phyloP scores from a whole-genome alignment of 2,888 invertebrate genomes.

The Drosophila borborema region DNA sequence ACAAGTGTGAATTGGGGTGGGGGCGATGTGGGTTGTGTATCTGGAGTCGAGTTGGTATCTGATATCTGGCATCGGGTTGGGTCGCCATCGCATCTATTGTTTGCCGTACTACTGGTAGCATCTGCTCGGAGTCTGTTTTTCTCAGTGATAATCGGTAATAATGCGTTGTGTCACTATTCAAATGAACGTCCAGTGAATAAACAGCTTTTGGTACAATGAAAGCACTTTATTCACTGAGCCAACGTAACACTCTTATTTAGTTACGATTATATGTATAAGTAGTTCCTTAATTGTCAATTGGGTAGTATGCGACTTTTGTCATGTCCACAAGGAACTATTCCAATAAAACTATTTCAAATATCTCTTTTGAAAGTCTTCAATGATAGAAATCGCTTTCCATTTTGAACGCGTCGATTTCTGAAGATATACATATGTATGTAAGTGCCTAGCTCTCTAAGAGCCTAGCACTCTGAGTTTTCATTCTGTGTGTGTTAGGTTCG shows the following conservation, averaged over 20 bases:
- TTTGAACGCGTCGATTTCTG: too few relatives aligned
- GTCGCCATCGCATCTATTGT: slow-evolving; percentile 34
- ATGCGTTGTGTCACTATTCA: slow-evolving; percentile 72
- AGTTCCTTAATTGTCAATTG: neutral
- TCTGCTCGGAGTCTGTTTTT: slow-evolving; percentile 60
- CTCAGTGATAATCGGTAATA: slow-evolving; percentile 76
- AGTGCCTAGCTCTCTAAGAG: too few relatives aligned
- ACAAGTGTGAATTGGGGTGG: slow-evolving; percentile 29
- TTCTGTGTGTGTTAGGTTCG: too few relatives aligned
- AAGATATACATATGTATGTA: too few relatives aligned
- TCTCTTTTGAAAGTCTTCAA: neutral
- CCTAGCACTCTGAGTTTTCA: too few relatives aligned
- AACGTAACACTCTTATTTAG: slow-evolving; percentile 3
- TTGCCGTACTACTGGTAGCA: slow-evolving; percentile 52
- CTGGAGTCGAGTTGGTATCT: slow-evolving; percentile 14
- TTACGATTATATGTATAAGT: slow-evolving; percentile 1
- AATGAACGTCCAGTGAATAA: slow-evolving; percentile 64
- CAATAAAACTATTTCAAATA: neutral
- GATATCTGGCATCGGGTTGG: slow-evolving; percentile 14
- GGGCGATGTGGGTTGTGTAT: neutral
- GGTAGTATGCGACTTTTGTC: neutral
- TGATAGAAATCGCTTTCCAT: neutral
- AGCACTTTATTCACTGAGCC: slow-evolving; percentile 9
- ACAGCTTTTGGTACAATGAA: slow-evolving; percentile 36
- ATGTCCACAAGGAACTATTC: neutral